Conservation (phyloP, 2,888 invertebrate species). For the Drosophila subsilvestris region DNA sequence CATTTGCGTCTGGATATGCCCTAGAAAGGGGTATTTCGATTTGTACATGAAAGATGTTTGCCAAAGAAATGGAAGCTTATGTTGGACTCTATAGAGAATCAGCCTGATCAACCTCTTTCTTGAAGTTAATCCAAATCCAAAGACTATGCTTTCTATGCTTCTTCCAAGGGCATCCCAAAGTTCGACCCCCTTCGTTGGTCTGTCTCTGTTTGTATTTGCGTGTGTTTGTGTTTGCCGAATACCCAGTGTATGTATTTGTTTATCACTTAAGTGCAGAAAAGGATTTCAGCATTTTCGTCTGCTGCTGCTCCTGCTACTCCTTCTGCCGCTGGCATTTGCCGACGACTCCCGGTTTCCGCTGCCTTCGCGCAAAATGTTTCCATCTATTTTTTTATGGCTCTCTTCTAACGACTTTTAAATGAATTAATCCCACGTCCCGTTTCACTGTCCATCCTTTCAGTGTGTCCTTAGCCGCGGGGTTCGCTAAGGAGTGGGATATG, state of each 20-base stretch:
- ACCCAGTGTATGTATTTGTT: constrained; percentile 77
- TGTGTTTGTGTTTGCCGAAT: constrained; percentile 43
- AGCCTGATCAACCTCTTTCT: too few species aligned
- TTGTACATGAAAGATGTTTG: background rate
- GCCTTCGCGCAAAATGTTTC: constrained; percentile 38
- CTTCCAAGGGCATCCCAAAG: background rate
- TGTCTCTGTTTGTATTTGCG: constrained; percentile 51
- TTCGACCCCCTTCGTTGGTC: constrained; percentile 22
- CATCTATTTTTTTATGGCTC: constrained; percentile 25
- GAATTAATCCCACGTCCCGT: constrained; percentile 69
- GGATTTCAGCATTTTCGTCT: constrained; percentile 58
- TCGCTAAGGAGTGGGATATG: background rate
- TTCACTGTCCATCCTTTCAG: constrained; percentile 24
- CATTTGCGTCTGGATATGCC: constrained; percentile 13
- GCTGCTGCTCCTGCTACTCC: background rate
- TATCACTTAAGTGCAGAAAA: constrained; percentile 78
- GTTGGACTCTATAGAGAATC: too few species aligned
- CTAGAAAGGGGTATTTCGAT: background rate
- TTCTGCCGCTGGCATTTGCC: constrained; percentile 40
- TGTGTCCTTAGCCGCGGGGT: constrained; percentile 30
- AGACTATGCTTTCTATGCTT: too few species aligned
- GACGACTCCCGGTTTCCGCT: constrained; percentile 63
- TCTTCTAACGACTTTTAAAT: constrained; percentile 74
- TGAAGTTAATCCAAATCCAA: background rate
- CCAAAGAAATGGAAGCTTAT: background rate